These are phyloP conservation scores for Meandrina meandrites DNA, from an alignment of 92 coral and sea anemone species.

Conservation along the genomic window DNA sequence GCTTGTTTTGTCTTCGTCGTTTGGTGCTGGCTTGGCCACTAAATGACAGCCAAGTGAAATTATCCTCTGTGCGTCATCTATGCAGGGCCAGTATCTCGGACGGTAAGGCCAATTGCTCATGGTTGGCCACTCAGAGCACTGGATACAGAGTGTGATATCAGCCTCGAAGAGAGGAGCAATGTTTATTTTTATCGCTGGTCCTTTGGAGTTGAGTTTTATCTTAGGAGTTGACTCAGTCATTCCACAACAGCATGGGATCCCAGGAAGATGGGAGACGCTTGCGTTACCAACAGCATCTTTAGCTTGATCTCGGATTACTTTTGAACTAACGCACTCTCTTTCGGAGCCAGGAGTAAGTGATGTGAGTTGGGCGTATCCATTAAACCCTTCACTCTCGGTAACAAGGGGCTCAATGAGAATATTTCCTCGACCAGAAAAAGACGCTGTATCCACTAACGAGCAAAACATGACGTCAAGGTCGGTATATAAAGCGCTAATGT, in stretches of 20 bases:
- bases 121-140: constrained; percentile 56
- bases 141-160: constrained; percentile 47
- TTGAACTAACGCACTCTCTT: constrained; percentile 7
- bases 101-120: constrained; percentile 51
- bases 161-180: not conserved
- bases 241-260: not conserved
- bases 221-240: too few relatives aligned
- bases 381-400: not conserved
- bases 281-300: constrained; percentile 18
- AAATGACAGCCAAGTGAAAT: constrained; percentile 54
- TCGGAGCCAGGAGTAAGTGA: constrained; percentile 26
- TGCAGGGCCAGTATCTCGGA: constrained; percentile 48
- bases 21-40: constrained; percentile 49
- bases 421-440: constrained; percentile 37
- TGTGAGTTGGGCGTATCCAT: constrained; percentile 40
- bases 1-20: constrained; percentile 26
- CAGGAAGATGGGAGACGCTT: constrained; percentile 27
- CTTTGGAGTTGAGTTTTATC: not conserved
- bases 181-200: constrained; percentile 28
- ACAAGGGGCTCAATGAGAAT: constrained; percentile 23
- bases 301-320: not conserved
- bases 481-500: constrained; percentile 24
- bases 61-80: constrained; percentile 48
- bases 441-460: constrained; percentile 29
- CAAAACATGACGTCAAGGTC: constrained; percentile 59